Base-by-base conservation (phyloP, 2,113 vertebrate species). In the Hydrolagus affinis region DNA sequence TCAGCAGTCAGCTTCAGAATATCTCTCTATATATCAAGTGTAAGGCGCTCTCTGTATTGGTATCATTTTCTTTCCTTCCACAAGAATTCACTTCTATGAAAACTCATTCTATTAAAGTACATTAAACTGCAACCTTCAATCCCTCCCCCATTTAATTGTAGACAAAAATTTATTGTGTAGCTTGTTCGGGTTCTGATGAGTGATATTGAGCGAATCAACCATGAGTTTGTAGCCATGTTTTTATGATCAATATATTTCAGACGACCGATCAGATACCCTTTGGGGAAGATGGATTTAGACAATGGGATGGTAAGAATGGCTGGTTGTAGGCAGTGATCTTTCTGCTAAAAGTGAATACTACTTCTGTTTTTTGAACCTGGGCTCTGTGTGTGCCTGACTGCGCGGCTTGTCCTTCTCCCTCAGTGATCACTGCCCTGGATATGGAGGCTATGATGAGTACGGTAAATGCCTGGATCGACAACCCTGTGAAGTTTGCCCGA, bases 241-340 rank as follows among this genome's bases (percentile, higher is more conserved):
- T 94, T 95, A 91, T 94, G 94, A 90, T 95, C 90, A 93, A 93
- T 95, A 93, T 93, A 94, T 95, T 95, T 94, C 94, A 95, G 94
- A 93, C 93, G 88, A 93, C 92, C 77, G 94, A 95, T 94, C 93
- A 94, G 88, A 95, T 95, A 94, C 91, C 93, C 88, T 93, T 95
- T 85, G 94, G 94, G 88, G 90, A 90, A 87, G 94, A 95, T 90
- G 94, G 94, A 93, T 95, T 95, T 94, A 95, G 86, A 90, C 94
- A 95, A 89, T 95, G 94, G 93, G 94, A 95, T 94, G 94, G 94
- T 96, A 94, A 98, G 97, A 93, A 89, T 90, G 87, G 91, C 89
- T 94, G 88, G 90, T 92, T 88, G 85, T 94, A 94, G 93, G 93
- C 93, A 94, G 90, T 87, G 85, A 86, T 28, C 30, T 83, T 80